Evolutionary conservation across 2,888 invertebrate genomes (phyloP).

Genomic region (Habroteleia sp.): DNA sequence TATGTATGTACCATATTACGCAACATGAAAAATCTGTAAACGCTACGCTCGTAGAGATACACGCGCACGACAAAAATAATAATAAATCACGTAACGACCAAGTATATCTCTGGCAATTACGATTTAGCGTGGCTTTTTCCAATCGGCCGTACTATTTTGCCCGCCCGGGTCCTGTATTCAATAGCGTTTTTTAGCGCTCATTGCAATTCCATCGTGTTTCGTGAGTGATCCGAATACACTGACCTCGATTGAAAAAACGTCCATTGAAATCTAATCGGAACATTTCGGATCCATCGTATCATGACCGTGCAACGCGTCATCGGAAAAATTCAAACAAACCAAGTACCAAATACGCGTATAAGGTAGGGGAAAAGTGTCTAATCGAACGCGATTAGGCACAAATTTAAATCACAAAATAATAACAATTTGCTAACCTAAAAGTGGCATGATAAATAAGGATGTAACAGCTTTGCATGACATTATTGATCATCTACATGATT

Average conservation of each 20-base stretch:
- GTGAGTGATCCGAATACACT: constrained; percentile 67
- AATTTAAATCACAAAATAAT: constrained; percentile 13
- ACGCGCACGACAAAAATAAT: constrained; percentile 29
- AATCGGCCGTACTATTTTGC: constrained; percentile 29
- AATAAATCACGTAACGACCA: constrained; percentile 35
- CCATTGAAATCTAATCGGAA: constrained; percentile 70
- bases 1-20: constrained; percentile 17
- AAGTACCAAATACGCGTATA: no score
- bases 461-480: constrained; percentile 57
- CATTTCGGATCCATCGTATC: constrained; percentile 53
- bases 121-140: constrained; percentile 42
- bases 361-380: constrained; percentile 2
- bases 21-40: constrained; percentile 33
- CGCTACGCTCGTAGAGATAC: constrained; percentile 8
- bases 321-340: background rate
- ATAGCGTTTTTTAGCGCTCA: constrained; percentile 30
- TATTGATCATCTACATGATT: constrained; percentile 56
- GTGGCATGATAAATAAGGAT: constrained; percentile 47
- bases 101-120: constrained; percentile 48
- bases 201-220: constrained; percentile 42
- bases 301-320: constrained; percentile 19
- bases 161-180: constrained; percentile 8
- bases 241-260: constrained; percentile 68
- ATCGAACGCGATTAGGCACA: constrained; percentile 1
- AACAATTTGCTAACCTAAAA: constrained; percentile 37